Evolutionary conservation across 2,888 invertebrate species (phyloP).

Genomic region (Athalia circularis): DNA sequence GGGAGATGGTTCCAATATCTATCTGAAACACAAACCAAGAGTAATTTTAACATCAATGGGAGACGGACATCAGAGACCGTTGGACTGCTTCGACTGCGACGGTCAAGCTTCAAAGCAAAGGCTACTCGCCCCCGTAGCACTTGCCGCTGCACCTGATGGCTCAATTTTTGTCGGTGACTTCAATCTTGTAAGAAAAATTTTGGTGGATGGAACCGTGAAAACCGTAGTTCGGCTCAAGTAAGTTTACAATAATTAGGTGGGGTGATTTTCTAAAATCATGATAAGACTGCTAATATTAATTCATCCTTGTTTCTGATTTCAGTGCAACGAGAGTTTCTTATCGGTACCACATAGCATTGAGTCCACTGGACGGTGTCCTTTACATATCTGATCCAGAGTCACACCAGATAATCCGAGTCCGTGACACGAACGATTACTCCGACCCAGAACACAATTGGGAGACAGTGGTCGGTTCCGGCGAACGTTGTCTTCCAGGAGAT

Average conservation of each 20-base stretch:
- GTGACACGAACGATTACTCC: constrained; percentile 87
- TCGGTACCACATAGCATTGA: constrained; percentile 96
- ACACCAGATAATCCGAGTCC: constrained; percentile 93
- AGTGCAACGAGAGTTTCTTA: constrained; percentile 96
- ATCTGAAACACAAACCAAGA: constrained; percentile 93
- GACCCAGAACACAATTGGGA: constrained; percentile 96
- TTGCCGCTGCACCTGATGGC: constrained; percentile 94
- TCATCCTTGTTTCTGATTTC: constrained; percentile 55
- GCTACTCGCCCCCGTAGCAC: constrained; percentile 92
- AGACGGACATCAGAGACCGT: constrained; percentile 90
- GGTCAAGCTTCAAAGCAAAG: constrained; percentile 88
- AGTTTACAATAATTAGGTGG: constrained; percentile 69
- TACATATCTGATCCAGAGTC: constrained; percentile 98
- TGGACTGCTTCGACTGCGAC: constrained; percentile 89
- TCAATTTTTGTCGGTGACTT: constrained; percentile 97
- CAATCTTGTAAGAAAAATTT: constrained; percentile 92
- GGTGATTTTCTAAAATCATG: not conserved
- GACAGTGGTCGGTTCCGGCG: constrained; percentile 95
- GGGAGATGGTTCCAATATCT: constrained; percentile 97
- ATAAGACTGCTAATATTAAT: too few species aligned
- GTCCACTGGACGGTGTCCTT: constrained; percentile 93
- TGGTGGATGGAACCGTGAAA: constrained; percentile 88
- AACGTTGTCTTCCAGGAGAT: constrained; percentile 93
- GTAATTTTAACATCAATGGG: constrained; percentile 95
- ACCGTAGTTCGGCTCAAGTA: constrained; percentile 89